Base-by-base conservation (phyloP, 2,888 invertebrate genomes). In the Lamproptera curius region DNA sequence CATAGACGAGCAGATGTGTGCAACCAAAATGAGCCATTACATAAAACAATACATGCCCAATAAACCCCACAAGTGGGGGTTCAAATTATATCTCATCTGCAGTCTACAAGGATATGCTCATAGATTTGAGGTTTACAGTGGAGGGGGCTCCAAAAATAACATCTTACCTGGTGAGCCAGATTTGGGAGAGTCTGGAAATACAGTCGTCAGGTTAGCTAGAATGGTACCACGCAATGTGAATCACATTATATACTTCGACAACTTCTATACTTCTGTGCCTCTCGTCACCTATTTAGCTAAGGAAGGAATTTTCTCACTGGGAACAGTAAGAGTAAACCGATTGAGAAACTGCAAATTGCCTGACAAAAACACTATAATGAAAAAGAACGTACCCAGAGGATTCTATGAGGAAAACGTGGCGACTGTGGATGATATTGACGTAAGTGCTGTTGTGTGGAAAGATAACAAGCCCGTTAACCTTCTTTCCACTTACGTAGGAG, bases 381-480 rank as follows among this genome's bases (percentile, higher is more conserved):
- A 69, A 51, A 66, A 59, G 61, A 60, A 63, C 37, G 61, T 68
- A 53, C 64, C 66, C 48, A 64, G 67, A 61, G 62, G 67, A 58
- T 64, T 59, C 62, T 65, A 47, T 67, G 64, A 67, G 45, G 67
- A 67, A 54, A 63, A 62, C 60, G 61, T 67, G 17, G 59, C 57
- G 61, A 62, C 59, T 16, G 13, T 31, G 35, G 48, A 50, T 44
- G 44, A 45, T 50, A 40, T 51, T 31, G 47, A 53, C 33, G 16
- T 51, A 11, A 20, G 45, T 10, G 20, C 34, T 35, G 17, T 50
- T 10, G 36, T 35, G 28, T 52, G 55, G 53, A 53, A 50, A 31
- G 53, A 55, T 37, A 55, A 50, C 33, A 52, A 52, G 37, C 28
- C 42, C 23, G 56, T 51, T 15, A 45, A 42, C 26, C 31, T 28